Evolutionary conservation across 2,113 vertebrate species (phyloP), one percentile per base, ranked within the genome.

Genomic region (Bubo bubo): DNA sequence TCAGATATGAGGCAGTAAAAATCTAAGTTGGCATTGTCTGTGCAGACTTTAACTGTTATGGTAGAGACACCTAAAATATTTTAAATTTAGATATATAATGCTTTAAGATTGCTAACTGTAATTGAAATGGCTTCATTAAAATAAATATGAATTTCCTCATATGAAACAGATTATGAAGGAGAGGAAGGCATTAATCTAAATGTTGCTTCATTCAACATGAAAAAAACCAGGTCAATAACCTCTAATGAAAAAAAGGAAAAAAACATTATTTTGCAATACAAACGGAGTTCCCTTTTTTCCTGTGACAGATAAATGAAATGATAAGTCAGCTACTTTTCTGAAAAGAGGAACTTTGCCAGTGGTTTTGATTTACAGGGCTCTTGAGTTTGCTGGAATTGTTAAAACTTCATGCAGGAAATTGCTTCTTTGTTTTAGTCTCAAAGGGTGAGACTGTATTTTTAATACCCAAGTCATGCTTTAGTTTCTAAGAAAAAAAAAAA

Each of bases 341-440:
- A 68, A 85, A 86, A 83, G 73, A 89, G 86, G 82, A 95, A 95
- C 75, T 63, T 79, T 79, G 72, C 68, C 59, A 91, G 83, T 35
- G 76, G 70, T 73, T 96, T 90, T 93, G 73, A 84, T 96, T 95
- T 94, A 76, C 41, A 72, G 16, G 11, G 71, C 70, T 88, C 35
- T 80, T 3, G 5, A 94, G n/a, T 79, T 94, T 50, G 56, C 41
- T 73, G 30, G 80, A 76, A 53, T 27, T 28, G 35, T 92, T 93
- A 88, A 62, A 86, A 30, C 15, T 92, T 87, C 39, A 82, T 27
- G 24, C 56, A 94, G 77, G 86, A 95, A 95, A 83, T 8, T 62
- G 30, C 76, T 87, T 87, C 35, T 89, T 84, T 37, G 45, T 39
- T 79, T 88, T 52, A 37, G 45, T 41, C 77, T 93, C 86, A 88